Evolutionary conservation across 2,797 vertebrate species (phyloP), one percentile per base, ranked within the genome.

Genomic region (Dryobates pubescens): DNA sequence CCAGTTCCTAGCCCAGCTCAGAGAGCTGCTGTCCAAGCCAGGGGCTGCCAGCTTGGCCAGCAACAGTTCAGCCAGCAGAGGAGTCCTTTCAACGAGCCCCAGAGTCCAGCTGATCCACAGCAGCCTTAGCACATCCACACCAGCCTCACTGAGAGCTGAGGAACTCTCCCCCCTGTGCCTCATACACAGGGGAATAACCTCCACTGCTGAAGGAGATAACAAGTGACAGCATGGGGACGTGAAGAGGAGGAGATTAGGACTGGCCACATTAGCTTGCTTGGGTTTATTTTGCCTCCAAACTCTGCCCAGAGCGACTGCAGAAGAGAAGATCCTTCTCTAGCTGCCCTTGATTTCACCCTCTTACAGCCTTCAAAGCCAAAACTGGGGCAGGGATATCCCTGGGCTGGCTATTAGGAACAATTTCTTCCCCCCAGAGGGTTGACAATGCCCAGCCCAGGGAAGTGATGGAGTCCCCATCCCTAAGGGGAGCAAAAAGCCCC

Each of bases 191-290:
- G 63, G 26, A 81, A 65, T 27, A 62, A 63, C 22, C 24, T 74
- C 38, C 27, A 16, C 16, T 16, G 67, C 36, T 38, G 47, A 77
- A 53, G 38, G 72, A 59, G 32, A 10, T 27, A 62, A 49, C 11
- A 36, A 64, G 32, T 0, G 1, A 65, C 0, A 7, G 45, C 36
- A 89, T 1, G 0, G 22, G 22, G 36, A 27, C 1, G 1, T 13
- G 17, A 69, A 77, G 56, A 41, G 1, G 4, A 72, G 10, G 7
- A 69, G 30, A 47, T 32, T 9, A 58, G 77, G 32, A 27, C 10
- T 2, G 3, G 45, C 27, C 17, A 8, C 12, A 56, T 20, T 57
- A 77, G 13, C 51, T 43, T 43, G 45, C 38, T 26, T 49, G 38
- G 3, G 27, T 72, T 47, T 53, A 49, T 69, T 76, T 38, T 64